Conservation (phyloP, 2,888 invertebrate species). For the Auanema sp. region DNA sequence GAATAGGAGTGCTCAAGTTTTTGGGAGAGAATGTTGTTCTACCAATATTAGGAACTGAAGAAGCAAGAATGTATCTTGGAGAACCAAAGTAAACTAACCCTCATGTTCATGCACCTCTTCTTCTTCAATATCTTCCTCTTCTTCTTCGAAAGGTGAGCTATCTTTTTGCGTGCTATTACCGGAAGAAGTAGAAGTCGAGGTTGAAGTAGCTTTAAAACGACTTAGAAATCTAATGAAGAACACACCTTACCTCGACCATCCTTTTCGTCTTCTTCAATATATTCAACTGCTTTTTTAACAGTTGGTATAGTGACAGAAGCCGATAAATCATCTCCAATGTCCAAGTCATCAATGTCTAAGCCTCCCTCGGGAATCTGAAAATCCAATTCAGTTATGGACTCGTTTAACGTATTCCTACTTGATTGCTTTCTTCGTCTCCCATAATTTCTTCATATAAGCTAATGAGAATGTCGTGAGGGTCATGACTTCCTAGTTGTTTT, state of each 20-base stretch:
- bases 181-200: slow-evolving; percentile 36
- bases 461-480: slow-evolving; percentile 43
- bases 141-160: slow-evolving; percentile 32
- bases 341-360: not conserved
- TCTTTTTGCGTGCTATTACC: slow-evolving; percentile 45
- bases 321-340: slow-evolving; percentile 5
- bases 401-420: slow-evolving; percentile 13
- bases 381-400: not conserved
- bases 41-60: slow-evolving; percentile 15
- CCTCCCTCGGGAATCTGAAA: not conserved
- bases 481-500: slow-evolving; percentile 44
- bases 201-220: not conserved
- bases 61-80: not conserved
- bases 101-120: not conserved
- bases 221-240: not conserved
- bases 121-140: slow-evolving; percentile 17
- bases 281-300: no score
- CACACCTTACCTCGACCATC: not conserved
- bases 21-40: slow-evolving; percentile 14
- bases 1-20: not conserved
- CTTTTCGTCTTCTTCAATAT: slow-evolving; percentile 1
- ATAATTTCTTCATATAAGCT: slow-evolving; percentile 58
- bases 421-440: slow-evolving; percentile 59
- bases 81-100: not conserved
- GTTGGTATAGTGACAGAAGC: not conserved